phyloP scores from a whole-genome alignment of 92 coral and sea anemone species.

The Metridium senile region DNA sequence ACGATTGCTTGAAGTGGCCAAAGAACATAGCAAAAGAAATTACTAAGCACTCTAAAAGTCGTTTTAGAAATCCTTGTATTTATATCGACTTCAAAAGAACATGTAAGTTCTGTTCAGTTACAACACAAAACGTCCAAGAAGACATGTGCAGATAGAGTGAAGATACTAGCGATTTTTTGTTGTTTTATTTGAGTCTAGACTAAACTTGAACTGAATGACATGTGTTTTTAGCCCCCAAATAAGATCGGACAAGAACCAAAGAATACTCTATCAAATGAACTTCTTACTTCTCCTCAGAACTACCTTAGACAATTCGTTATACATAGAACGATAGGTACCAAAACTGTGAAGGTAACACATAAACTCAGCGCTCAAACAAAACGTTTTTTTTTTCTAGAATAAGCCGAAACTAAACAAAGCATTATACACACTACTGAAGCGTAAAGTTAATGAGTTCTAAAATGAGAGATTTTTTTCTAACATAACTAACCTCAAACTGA shows the following conservation, averaged over 20 bases:
- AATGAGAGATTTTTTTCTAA: no score
- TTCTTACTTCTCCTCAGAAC: background rate
- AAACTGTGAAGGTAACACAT: background rate
- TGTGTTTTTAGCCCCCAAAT: background rate
- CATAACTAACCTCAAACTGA: background rate
- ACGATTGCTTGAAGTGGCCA: background rate
- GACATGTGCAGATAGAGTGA: background rate
- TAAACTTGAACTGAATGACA: background rate
- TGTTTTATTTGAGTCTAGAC: background rate
- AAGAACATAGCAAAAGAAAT: background rate
- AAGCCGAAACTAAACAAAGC: background rate
- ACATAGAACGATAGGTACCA: background rate
- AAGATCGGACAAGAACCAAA: background rate
- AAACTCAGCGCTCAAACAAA: background rate
- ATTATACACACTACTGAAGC: background rate
- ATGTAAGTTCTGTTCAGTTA: background rate
- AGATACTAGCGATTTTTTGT: background rate
- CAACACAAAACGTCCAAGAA: no score
- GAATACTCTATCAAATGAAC: background rate
- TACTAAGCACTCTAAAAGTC: background rate
- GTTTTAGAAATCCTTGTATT: background rate
- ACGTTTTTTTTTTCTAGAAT: background rate
- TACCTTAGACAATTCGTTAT: no score
- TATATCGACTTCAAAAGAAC: background rate
- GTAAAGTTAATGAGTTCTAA: background rate